Conservation (phyloP, 1,140 invertebrate species). For the Drosophila quadrilineata region DNA sequence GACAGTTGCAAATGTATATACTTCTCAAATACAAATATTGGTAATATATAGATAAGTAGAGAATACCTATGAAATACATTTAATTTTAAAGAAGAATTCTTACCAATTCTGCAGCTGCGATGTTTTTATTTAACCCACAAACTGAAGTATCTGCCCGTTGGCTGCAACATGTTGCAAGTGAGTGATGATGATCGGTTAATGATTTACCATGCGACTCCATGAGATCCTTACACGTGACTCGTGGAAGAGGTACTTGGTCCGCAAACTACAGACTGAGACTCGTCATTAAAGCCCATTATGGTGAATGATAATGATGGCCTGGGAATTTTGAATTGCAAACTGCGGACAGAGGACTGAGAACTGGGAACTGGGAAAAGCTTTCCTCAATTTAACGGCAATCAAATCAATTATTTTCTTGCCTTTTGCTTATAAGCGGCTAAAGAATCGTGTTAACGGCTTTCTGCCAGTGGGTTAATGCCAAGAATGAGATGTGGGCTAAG, state of each 20-base stretch:
- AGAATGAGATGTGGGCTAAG: conserved; percentile 12
- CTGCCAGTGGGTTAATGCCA: conserved; percentile 26
- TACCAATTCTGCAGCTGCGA: too few relatives aligned
- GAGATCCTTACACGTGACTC: conserved; percentile 34
- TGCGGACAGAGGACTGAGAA: too few relatives aligned
- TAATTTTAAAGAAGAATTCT: too few relatives aligned
- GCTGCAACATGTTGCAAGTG: conserved; percentile 37
- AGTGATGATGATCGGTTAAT: not conserved
- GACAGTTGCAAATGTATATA: too few relatives aligned
- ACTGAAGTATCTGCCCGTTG: too few relatives aligned
- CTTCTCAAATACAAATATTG: too few relatives aligned
- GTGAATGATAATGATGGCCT: conserved; percentile 31
- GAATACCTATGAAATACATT: too few relatives aligned
- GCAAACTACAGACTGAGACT: conserved; percentile 4
- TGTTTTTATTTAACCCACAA: too few relatives aligned
- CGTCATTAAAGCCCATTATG: conserved; percentile 14
- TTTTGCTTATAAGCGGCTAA: conserved; percentile 26
- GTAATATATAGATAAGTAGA: too few relatives aligned
- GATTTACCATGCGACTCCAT: too few relatives aligned
- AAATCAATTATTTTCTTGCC: conserved; percentile 43
- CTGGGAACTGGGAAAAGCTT: too few relatives aligned
- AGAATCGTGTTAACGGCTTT: conserved; percentile 35
- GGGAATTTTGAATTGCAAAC: too few relatives aligned
- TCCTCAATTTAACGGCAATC: conserved; percentile 34
- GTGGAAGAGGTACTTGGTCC: not conserved